These are phyloP conservation scores for Schlechtendalia chinensis DNA, from an alignment of 1,140 invertebrate species.

Conservation along the genomic window DNA sequence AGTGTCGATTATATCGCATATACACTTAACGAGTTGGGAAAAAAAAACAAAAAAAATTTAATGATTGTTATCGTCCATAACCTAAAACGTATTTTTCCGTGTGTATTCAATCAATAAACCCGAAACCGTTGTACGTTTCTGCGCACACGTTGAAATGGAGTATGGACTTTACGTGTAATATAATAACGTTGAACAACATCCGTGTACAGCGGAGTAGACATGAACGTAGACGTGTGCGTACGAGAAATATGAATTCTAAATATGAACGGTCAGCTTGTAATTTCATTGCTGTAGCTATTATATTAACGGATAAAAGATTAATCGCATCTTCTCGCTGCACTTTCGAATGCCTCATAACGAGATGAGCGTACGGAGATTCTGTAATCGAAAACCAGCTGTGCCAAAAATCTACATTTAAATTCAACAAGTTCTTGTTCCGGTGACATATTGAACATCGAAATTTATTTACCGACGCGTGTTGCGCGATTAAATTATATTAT, in stretches of 20 bases:
- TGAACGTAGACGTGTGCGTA: too few species aligned
- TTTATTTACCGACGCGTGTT: constrained; percentile 3
- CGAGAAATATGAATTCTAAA: neutral
- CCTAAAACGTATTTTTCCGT: too few species aligned
- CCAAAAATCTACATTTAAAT: constrained; percentile 26
- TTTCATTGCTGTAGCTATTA: neutral
- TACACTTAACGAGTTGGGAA: too few species aligned
- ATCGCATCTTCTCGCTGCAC: neutral
- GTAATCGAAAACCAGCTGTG: constrained; percentile 27
- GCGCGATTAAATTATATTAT: constrained; percentile 10
- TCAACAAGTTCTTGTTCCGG: constrained; percentile 16
- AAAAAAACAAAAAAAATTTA: too few species aligned
- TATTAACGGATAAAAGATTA: neutral
- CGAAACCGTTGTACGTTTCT: too few species aligned
- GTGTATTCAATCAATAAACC: too few species aligned
- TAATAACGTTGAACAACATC: too few species aligned
- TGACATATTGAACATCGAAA: constrained; percentile 13
- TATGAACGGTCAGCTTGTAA: neutral
- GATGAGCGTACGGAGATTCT: neutral
- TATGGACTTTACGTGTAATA: too few species aligned
- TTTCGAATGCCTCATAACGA: constrained; percentile 27
- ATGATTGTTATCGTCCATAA: too few species aligned
- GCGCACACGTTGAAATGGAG: too few species aligned
- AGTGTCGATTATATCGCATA: too few species aligned
- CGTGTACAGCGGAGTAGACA: too few species aligned